A percentile compares a stretch with the other conserved stretches of the same genome.
Evolutionary conservation across 92 coral and sea anemone genomes (phyloP).

Genomic region (Ricordea florida): DNA sequence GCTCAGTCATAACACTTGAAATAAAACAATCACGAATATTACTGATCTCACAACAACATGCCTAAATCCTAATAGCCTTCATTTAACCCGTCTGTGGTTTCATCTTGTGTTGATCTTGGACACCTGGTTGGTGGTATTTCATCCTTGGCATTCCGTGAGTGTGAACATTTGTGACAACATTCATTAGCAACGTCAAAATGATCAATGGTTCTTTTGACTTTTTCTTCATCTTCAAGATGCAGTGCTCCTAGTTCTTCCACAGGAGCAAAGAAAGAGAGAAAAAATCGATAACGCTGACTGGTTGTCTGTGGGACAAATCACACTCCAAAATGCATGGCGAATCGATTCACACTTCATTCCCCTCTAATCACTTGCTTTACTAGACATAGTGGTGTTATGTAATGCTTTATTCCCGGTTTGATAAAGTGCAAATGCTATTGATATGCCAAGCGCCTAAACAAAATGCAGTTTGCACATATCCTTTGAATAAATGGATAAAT

Average conservation of each 20-base stretch:
- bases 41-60: not conserved
- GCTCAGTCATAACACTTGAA: not conserved
- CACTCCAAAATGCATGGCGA: not conserved
- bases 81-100: not conserved
- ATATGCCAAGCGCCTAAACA: no score
- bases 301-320: not conserved
- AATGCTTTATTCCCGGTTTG: no score
- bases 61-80: not conserved
- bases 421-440: no score
- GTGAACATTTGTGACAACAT: not conserved
- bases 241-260: not conserved
- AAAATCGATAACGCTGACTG: not conserved
- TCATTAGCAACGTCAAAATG: not conserved
- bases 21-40: no score
- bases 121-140: conserved; percentile 9
- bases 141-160: conserved; percentile 1
- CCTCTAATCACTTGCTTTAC: no score
- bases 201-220: not conserved
- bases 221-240: not conserved
- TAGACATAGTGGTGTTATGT: no score
- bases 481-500: not conserved
- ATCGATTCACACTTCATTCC: not conserved
- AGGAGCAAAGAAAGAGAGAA: not conserved
- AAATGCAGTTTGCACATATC: no score
- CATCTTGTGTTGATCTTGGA: conserved; percentile 18